Evolutionary conservation across 2,888 invertebrate species (phyloP).

Genomic region (Diaperis boleti): DNA sequence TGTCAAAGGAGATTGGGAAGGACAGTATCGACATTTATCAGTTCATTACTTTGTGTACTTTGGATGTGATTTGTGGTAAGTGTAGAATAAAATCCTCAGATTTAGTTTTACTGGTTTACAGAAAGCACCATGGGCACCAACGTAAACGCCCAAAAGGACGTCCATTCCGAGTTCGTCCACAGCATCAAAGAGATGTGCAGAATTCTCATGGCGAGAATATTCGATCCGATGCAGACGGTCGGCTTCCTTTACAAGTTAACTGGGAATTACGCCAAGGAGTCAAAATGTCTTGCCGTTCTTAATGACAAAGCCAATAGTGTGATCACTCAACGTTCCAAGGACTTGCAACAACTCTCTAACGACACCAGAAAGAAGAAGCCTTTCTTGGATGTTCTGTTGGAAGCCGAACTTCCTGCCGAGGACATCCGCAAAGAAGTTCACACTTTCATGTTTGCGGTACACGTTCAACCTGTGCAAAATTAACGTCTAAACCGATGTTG

Average conservation of each 20-base stretch:
- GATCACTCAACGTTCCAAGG: conserved; percentile 67
- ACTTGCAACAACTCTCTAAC: background rate
- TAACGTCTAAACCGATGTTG: too few species aligned
- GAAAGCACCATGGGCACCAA: conserved; percentile 88
- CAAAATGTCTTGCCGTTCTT: conserved; percentile 54
- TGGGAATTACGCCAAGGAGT: conserved; percentile 71
- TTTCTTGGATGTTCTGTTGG: conserved; percentile 77
- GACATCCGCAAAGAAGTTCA: conserved; percentile 78
- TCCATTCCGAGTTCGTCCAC: conserved; percentile 78
- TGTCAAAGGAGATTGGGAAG: too few species aligned
- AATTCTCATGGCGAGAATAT: conserved; percentile 54
- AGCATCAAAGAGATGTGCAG: conserved; percentile 72
- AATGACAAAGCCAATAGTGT: conserved; percentile 14
- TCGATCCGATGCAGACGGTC: conserved; percentile 66
- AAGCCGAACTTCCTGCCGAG: too few species aligned
- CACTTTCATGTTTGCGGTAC: conserved; percentile 77
- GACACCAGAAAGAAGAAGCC: conserved; percentile 52
- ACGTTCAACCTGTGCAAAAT: too few species aligned
- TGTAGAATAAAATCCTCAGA: background rate
- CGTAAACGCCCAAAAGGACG: conserved; percentile 77
- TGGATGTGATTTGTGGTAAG: conserved; percentile 15
- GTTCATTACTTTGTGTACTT: conserved; percentile 5
- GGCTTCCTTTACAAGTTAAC: conserved; percentile 69
- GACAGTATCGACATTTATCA: too few species aligned
- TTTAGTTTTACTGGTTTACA: conserved; percentile 55